Base-by-base conservation (phyloP, 2,113 vertebrate genomes). In the Albula goreensis region DNA sequence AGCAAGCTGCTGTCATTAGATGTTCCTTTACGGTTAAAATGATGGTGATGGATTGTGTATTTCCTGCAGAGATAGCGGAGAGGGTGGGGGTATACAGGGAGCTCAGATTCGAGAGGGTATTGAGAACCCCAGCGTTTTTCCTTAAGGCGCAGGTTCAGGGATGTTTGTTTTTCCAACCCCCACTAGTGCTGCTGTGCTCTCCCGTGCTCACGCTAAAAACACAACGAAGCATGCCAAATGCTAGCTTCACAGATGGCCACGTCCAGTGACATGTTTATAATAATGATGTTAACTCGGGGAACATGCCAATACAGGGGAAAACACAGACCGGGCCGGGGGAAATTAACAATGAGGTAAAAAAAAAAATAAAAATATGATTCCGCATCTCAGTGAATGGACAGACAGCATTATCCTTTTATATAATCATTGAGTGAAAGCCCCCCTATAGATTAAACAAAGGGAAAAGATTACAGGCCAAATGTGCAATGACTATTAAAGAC, bases 391-490 rank as follows among this genome's bases (percentile, higher is more conserved):
- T 60, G 81, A 83, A 48, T 56, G 13, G 31, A 13, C 22, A 83
- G 56, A 1, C 4, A 7, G 15, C 56, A 63, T 63, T 83, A 83
- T 83, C 50, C 31, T 60, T 83, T 83, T 83, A 83, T 63, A 31
- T 83, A 83, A 83, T 25, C 56, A 41, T 6, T 2, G 81, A 31
- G 41, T 4, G 52, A 83, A 53, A 25, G 50, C n/a, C 22, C 19
- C 19, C n/a, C 19, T 19, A 60, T 22, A 82, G 81, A 51, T 82
- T 31, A 82, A 82, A 52, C 80, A 81, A 82, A 82, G 52, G 49
- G 31, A 56, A 63, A 83, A 57, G 81, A 25, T 83, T 83, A 60
- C 53, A 83, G 53, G 56, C 81, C 51, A 6, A 19, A 25, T 83
- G 81, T 63, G 13, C 81, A 83, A 41, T 83, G 81, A 63, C 81